Conservation (phyloP, 2,113 vertebrate genomes). For the Empidonax alnorum region DNA sequence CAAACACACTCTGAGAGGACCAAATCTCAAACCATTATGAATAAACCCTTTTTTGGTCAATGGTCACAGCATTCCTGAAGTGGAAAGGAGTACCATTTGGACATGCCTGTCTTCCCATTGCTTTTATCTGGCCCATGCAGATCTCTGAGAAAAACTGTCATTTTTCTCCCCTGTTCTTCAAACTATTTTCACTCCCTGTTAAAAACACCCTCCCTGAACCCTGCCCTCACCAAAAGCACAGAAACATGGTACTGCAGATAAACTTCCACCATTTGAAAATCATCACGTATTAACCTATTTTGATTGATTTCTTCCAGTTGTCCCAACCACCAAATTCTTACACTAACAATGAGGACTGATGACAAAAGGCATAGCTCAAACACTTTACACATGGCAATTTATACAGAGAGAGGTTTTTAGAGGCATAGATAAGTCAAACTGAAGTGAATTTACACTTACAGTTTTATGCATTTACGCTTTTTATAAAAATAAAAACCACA, state of each 20-base stretch:
- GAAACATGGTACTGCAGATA: neutral
- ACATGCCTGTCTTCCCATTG: neutral
- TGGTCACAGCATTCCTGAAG: neutral
- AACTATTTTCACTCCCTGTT: neutral
- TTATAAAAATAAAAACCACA: neutral
- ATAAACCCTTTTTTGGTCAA: neutral
- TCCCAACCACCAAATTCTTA: neutral
- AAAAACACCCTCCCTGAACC: neutral
- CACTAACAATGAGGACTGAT: neutral
- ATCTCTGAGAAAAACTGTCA: neutral
- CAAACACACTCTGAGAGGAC: neutral
- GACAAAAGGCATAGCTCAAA: neutral
- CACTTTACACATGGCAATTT: neutral
- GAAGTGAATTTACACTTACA: neutral
- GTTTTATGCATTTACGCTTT: neutral
- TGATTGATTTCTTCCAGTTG: neutral
- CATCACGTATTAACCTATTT: neutral
- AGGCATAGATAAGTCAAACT: neutral
- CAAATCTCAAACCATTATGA: neutral
- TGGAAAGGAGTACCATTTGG: neutral
- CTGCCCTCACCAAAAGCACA: neutral
- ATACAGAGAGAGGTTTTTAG: neutral
- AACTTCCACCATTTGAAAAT: neutral
- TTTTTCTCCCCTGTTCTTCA: neutral
- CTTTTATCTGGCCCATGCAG: neutral